phyloP scores from a whole-genome alignment of 2,797 vertebrate species.

The Adrianichthys oophorus region DNA sequence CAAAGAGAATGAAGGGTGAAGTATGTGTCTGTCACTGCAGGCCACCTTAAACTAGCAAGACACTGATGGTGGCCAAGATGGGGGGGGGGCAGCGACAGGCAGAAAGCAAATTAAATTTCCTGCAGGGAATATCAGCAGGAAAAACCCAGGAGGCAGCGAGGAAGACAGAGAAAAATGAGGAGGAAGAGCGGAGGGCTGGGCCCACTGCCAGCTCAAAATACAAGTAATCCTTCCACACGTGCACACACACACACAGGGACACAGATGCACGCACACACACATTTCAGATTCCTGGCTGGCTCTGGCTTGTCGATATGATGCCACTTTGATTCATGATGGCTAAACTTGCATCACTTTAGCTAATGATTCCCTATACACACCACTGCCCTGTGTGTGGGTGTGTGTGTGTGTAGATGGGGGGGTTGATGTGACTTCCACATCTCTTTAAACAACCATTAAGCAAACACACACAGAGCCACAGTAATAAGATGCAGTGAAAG shows the following conservation, averaged over 20 bases:
- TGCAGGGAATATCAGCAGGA: constrained; percentile 42
- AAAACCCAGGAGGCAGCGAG: constrained; percentile 44
- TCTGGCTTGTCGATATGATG: constrained; percentile 78
- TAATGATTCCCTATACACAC: constrained; percentile 78
- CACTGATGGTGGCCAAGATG: constrained; percentile 22
- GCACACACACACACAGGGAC: constrained; percentile 25
- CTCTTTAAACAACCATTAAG: constrained; percentile 71
- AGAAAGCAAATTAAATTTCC: constrained; percentile 57
- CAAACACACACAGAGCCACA: constrained; percentile 37
- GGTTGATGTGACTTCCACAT: constrained; percentile 71
- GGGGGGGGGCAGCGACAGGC: constrained; percentile 7
- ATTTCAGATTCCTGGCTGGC: constrained; percentile 65
- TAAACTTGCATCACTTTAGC: constrained; percentile 77
- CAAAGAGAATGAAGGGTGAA: constrained; percentile 25
- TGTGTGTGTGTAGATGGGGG: constrained; percentile 48
- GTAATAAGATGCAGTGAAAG: constrained; percentile 44
- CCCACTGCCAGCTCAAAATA: constrained; percentile 68
- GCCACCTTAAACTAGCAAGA: constrained; percentile 26
- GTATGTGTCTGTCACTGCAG: constrained; percentile 18
- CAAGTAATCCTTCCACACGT: constrained; percentile 57
- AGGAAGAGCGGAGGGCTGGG: constrained; percentile 45
- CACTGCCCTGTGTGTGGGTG: constrained; percentile 28
- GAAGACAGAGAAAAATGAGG: constrained; percentile 58
- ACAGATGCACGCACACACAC: constrained; percentile 28
- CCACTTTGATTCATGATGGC: constrained; percentile 81